phyloP scores from a whole-genome alignment of 2,797 vertebrate genomes.

The Rachycentron canadum region DNA sequence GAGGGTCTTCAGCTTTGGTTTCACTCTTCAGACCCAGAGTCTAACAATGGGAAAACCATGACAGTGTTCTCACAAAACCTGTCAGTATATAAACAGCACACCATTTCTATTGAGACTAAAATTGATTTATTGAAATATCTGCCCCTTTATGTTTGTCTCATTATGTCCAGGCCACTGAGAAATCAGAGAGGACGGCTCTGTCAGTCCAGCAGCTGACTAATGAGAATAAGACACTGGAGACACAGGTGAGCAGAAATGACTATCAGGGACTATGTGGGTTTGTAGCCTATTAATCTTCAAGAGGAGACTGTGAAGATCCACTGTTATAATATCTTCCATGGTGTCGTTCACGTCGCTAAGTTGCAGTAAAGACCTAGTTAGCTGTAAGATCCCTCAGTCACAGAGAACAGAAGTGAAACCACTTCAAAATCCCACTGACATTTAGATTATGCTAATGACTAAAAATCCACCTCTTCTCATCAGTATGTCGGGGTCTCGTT shows the following conservation, averaged over 20 bases:
- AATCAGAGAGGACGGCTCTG: constrained; percentile 77
- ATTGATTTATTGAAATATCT: not conserved
- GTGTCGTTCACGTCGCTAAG: no score
- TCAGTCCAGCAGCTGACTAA: constrained; percentile 73
- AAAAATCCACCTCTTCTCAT: not conserved
- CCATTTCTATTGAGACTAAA: no score
- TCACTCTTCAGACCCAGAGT: no score
- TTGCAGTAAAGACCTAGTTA: no score
- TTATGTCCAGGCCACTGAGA: constrained; percentile 76
- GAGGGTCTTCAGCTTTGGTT: no score
- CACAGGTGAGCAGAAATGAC: constrained; percentile 80
- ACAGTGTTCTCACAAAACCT: no score
- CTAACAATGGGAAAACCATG: no score
- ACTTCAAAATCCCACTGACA: no score
- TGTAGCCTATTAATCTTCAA: not conserved
- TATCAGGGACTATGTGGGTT: not conserved
- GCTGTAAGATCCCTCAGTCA: not conserved
- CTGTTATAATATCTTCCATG: no score
- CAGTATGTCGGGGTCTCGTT: not conserved
- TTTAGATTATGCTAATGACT: no score
- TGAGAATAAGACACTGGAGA: constrained; percentile 66
- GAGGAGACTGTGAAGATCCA: not conserved
- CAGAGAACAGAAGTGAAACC: not conserved
- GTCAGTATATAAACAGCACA: no score
- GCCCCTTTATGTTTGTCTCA: no score